Evolutionary conservation across 2,888 invertebrate genomes (phyloP).

Genomic region (Meandrusa payeni): DNA sequence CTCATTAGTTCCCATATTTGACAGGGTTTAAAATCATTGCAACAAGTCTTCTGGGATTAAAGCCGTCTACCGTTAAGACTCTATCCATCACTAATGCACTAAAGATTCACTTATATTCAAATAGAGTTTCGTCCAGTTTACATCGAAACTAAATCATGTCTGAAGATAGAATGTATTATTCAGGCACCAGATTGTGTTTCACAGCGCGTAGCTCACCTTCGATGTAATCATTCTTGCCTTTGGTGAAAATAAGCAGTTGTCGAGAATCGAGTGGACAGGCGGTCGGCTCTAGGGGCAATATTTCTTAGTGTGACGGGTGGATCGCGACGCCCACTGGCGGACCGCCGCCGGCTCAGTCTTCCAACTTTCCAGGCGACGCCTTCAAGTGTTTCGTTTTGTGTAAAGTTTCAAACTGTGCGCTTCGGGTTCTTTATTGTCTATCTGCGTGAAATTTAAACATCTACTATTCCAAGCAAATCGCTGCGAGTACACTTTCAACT

Average conservation of each 20-base stretch:
- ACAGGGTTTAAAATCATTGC: no score
- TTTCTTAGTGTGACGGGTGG: constrained; percentile 68
- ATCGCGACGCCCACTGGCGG: constrained; percentile 33
- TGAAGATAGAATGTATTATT: background rate
- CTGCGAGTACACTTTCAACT: constrained; percentile 43
- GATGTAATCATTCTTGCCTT: constrained; percentile 1
- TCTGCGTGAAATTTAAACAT: constrained; percentile 62
- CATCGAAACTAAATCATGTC: no score
- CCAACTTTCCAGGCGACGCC: constrained; percentile 63
- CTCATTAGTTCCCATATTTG: no score
- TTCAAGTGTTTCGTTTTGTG: constrained; percentile 56
- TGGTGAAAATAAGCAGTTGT: background rate
- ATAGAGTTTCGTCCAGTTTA: no score
- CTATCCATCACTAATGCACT: no score
- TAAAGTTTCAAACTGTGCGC: constrained; percentile 73
- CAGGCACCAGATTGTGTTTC: background rate
- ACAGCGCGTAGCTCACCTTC: constrained; percentile 2
- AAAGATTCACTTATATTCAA: no score
- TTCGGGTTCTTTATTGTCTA: constrained; percentile 73
- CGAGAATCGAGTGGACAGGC: constrained; percentile 20
- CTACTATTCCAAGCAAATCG: constrained; percentile 50
- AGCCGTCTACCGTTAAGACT: no score
- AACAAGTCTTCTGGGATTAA: no score
- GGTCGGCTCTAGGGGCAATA: constrained; percentile 53
- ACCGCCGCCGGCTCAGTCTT: constrained; percentile 54